Evolutionary conservation across 2,888 invertebrate species (phyloP), one percentile per base, ranked within the genome.

Genomic region (Stratiomys singularior): DNA sequence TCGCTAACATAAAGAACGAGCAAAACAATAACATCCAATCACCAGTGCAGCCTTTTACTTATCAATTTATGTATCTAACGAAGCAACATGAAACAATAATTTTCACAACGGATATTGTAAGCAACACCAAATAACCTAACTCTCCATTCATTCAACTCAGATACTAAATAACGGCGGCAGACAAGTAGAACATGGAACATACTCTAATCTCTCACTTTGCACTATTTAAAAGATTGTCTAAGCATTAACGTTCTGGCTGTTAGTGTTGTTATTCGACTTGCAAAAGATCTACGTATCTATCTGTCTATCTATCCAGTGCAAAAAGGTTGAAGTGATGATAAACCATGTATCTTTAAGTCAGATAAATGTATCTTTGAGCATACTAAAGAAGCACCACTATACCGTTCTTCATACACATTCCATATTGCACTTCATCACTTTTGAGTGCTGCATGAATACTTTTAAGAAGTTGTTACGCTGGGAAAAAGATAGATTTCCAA

Each of bases 401-500:
- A 52, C 52, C 52, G 52, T 52, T 37, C 58, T 60, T 25, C 25
- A 18, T 52, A 9, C 37, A 37, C 37, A 37, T 37, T 37, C 37
- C 9, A 25, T 25, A 60, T 18, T 60, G 4, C 25, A 60, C 25
- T 60, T 25, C 58, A 60, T 60, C 58, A 25, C 37, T 25, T 60
- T 60, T 9, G 25, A 25, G 58, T 60, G 58, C 5, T 60, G 25
- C 21, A 60, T 7, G 18, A 52, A 60, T 60, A 21, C 25, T 60
- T 60, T 60, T 60, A 25, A 76, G 56, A 79, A 79, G 77, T 37
- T 18, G 52, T 52, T 52, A 52, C 37, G 37, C 3, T 37, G 37
- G 5, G 37, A 37, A 9, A 37, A 37, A 37, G 37, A 37, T 37
- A 9, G 37, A 37, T 37, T 37, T 37, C 3, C 37, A 37, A 37